Percentiles rank a stretch among this genome's conserved stretches.
Conservation (phyloP, 2,797 vertebrate species). For the Anolis apletophallus region DNA sequence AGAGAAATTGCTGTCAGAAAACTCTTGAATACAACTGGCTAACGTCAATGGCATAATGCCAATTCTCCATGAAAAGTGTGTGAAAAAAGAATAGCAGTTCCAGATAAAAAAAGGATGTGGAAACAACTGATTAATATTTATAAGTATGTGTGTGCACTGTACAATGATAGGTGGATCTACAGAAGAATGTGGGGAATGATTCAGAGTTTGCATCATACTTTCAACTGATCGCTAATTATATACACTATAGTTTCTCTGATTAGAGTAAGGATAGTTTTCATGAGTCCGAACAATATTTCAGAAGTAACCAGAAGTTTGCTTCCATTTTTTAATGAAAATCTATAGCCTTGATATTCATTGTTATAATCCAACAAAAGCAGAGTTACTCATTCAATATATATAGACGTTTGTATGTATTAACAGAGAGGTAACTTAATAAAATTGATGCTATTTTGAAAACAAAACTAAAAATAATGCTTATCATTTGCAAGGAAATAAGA, state of each 20-base stretch:
- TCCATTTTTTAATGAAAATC: constrained; percentile 21
- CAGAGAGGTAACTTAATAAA: constrained; percentile 14
- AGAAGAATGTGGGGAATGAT: background rate
- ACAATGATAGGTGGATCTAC: background rate
- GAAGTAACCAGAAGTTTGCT: constrained; percentile 30
- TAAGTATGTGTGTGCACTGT: background rate
- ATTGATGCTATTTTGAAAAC: constrained; percentile 31
- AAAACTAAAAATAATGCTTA: constrained; percentile 54
- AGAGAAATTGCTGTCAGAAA: background rate
- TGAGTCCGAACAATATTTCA: constrained; percentile 15
- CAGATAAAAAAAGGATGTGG: background rate
- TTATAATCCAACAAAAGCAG: constrained; percentile 12
- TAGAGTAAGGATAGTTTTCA: constrained; percentile 28
- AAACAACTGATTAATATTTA: background rate
- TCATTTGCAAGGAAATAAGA: constrained; percentile 69
- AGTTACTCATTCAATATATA: constrained; percentile 46
- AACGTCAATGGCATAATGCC: background rate
- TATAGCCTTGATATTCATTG: background rate
- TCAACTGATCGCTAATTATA: constrained; percentile 24
- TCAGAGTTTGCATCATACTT: background rate
- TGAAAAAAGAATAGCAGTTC: background rate
- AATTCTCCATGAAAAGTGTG: background rate
- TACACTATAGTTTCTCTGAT: background rate
- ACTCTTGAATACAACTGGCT: background rate
- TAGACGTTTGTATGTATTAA: background rate